Evolutionary conservation across 1,140 invertebrate species (phyloP), one percentile per base, ranked within the genome.

Genomic region (Camponotus floridanus): DNA sequence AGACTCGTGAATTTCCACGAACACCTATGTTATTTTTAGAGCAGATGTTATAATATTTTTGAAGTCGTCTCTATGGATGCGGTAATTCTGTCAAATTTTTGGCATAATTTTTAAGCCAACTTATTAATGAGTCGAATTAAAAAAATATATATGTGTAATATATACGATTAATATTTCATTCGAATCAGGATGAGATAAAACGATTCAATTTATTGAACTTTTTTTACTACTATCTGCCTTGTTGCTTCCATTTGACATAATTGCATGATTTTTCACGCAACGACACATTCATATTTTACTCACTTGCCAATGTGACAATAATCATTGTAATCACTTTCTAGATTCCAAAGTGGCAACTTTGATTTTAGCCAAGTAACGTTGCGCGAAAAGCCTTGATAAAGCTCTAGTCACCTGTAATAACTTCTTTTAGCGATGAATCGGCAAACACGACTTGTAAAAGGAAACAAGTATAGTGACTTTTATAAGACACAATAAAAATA

Each of bases 311-410:
- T 67, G 5, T 48, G 13, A 68, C 39, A 86, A 87, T 87, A 86
- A 88, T 88, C 76, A 70, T 76, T 59, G 68, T 31, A 68, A 74
- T 68, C 76, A 61, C 45, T 76, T 67, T 70, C 86, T 61, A 74
- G 31, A 48, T 87, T 36, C 74, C 85, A 67, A 76, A 88, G 84
- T 87, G 68, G 61, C 84, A 86, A 79, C 31, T 74, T 74, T 73
- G 84, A 74, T 88, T 74, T 68, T 76, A 55, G n/a, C 33, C 45
- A 85, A 45, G 55, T 55, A 74, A 61, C 73, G 65, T 42, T 71
- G 26, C 55, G 57, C 71, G n/a, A 33, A 55, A 64, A 33, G 65
- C 15, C 15, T 18, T 51, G 15, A 73, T 71, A 57, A 61, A 65
- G 76, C 86, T 85, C 85, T 64, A 64, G 62, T 26, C 11, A 45